Percentiles rank a stretch among this genome's conserved stretches.
Evolutionary conservation across 2,888 invertebrate genomes (phyloP).

Genomic region (Pimpla rufipes): DNA sequence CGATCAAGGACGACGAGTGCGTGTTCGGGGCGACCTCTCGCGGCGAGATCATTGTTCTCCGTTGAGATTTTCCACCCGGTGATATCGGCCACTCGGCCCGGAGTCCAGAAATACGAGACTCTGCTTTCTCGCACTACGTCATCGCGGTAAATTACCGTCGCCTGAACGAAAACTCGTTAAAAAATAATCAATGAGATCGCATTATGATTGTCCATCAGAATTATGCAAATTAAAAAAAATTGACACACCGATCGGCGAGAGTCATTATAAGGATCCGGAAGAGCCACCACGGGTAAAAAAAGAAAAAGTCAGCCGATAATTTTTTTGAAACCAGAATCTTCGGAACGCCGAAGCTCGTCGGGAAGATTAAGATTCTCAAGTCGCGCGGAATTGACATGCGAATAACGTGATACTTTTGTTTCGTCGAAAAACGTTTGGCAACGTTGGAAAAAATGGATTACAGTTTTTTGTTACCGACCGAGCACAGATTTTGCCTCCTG

Average conservation of each 20-base stretch:
- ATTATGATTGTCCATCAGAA: neutral
- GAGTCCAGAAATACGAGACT: neutral
- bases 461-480: too few relatives aligned
- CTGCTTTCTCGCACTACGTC: constrained; percentile 65
- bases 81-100: neutral
- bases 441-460: too few relatives aligned
- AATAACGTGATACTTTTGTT: too few relatives aligned
- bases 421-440: too few relatives aligned
- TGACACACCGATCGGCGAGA: constrained; percentile 75
- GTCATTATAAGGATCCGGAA: constrained; percentile 73
- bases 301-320: too few relatives aligned
- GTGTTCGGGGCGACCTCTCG: constrained; percentile 11
- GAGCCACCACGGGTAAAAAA: too few relatives aligned
- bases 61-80: constrained; percentile 31
- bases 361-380: too few relatives aligned
- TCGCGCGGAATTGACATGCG: too few relatives aligned
- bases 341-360: too few relatives aligned
- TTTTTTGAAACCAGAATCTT: too few relatives aligned
- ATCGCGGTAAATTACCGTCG: constrained; percentile 3
- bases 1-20: constrained; percentile 47
- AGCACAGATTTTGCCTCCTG: neutral
- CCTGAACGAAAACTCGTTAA: neutral
- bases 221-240: constrained; percentile 78
- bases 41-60: constrained; percentile 41
- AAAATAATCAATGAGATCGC: neutral